These are phyloP conservation scores for Pelvicachromis taeniatus DNA, from an alignment of 2,113 vertebrate genomes.

Conservation along the genomic window DNA sequence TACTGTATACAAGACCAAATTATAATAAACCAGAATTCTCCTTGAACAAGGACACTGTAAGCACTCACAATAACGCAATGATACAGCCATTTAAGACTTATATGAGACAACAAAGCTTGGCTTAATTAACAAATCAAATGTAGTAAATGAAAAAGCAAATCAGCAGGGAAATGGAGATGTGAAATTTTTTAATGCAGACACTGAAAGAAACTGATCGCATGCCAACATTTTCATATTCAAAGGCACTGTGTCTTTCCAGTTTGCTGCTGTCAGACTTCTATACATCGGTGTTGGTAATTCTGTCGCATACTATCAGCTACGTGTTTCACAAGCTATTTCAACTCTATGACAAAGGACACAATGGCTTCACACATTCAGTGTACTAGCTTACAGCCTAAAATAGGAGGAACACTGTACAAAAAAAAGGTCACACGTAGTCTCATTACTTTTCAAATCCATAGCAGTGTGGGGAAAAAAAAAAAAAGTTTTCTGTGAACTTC, in stretches of 20 bases:
- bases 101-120: not conserved
- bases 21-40: not conserved
- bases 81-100: not conserved
- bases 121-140: not conserved
- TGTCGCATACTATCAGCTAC: constrained; percentile 75
- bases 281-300: not conserved
- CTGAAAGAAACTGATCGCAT: constrained; percentile 49
- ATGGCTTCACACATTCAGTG: constrained; percentile 89
- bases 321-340: constrained; percentile 84
- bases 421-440: not conserved
- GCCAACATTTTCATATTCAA: constrained; percentile 49
- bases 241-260: constrained; percentile 70
- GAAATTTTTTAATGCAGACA: constrained; percentile 39
- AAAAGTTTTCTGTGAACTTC: not conserved
- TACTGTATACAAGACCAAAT: not conserved
- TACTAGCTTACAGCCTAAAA: constrained; percentile 93
- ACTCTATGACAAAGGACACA: constrained; percentile 90
- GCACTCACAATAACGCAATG: not conserved
- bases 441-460: constrained; percentile 9
- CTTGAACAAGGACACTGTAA: not conserved
- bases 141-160: not conserved
- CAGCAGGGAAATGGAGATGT: not conserved
- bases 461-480: constrained; percentile 45
- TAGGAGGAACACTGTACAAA: constrained; percentile 65
- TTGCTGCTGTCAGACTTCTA: constrained; percentile 32